Evolutionary conservation across 2,797 vertebrate species (phyloP).

Genomic region (Argyrosomus regius): DNA sequence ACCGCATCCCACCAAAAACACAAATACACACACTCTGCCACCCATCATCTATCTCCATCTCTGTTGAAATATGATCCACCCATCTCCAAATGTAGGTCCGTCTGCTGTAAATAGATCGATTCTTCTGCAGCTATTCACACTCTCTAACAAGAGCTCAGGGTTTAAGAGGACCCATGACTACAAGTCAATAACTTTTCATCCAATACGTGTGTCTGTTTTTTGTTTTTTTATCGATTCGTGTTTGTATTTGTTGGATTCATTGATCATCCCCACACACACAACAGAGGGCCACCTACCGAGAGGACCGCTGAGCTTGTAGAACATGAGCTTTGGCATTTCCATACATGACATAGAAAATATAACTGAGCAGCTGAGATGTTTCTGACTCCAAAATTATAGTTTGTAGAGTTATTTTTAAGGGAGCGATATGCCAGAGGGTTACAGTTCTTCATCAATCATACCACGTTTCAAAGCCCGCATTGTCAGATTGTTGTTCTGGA

Average conservation of each 20-base stretch:
- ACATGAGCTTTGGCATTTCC: constrained; percentile 52
- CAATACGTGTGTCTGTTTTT: not conserved
- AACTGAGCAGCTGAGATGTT: constrained; percentile 65
- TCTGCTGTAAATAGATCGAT: constrained; percentile 61
- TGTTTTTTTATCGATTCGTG: constrained; percentile 4
- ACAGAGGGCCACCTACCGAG: constrained; percentile 21
- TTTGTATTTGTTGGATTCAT: constrained; percentile 27
- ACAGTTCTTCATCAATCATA: constrained; percentile 36
- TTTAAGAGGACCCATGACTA: constrained; percentile 38
- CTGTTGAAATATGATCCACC: constrained; percentile 61
- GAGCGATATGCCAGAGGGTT: constrained; percentile 25
- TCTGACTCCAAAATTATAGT: constrained; percentile 59
- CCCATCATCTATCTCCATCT: constrained; percentile 52
- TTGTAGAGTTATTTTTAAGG: constrained; percentile 61
- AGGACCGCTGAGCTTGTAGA: constrained; percentile 28
- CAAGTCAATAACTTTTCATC: constrained; percentile 38
- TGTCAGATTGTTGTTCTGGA: constrained; percentile 10
- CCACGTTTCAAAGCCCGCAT: constrained; percentile 24
- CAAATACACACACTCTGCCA: constrained; percentile 39
- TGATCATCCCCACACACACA: constrained; percentile 41
- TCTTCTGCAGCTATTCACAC: constrained; percentile 43
- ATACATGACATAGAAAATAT: constrained; percentile 57
- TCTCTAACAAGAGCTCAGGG: constrained; percentile 42
- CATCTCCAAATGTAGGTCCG: constrained; percentile 49
- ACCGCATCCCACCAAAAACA: constrained; percentile 31